Conservation (phyloP, 2,888 invertebrate genomes). For the Zaprionus bogoriensis region DNA sequence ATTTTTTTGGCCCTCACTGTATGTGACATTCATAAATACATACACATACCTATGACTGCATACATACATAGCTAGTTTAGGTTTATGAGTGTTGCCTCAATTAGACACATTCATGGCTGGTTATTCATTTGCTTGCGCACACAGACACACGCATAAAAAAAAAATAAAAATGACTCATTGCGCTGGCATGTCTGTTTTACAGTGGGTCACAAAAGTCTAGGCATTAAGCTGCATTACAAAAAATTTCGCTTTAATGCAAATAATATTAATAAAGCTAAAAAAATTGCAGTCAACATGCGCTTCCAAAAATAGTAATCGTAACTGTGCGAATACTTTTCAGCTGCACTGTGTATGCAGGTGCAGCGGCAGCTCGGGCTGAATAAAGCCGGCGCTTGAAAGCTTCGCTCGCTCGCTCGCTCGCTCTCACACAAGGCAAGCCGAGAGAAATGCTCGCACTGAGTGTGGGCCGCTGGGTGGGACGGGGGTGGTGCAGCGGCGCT, state of each 20-base stretch:
- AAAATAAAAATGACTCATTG: too few species aligned
- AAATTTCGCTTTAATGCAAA: not conserved
- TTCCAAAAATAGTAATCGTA: too few species aligned
- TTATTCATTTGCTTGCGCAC: slow-evolving; percentile 29
- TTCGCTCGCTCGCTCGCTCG: not conserved
- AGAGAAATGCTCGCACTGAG: slow-evolving; percentile 18
- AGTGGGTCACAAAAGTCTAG: too few species aligned
- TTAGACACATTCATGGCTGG: slow-evolving; percentile 11
- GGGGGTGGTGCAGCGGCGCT: not conserved
- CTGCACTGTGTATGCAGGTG: too few species aligned
- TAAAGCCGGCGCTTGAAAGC: too few species aligned
- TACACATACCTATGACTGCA: not conserved
- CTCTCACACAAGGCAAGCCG: not conserved
- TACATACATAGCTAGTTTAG: not conserved
- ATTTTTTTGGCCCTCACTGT: not conserved
- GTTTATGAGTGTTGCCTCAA: slow-evolving; percentile 24
- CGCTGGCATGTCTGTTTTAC: too few species aligned
- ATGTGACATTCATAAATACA: too few species aligned
- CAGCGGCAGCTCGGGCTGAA: too few species aligned
- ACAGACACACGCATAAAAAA: not conserved
- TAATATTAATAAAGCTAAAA: too few species aligned
- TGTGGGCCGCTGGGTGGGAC: not conserved
- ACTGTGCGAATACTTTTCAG: too few species aligned
- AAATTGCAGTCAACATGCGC: too few species aligned
- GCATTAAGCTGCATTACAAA: too few species aligned